A percentile compares a stretch with the other conserved stretches of the same genome.
These are phyloP conservation scores for human (Homo sapiens) DNA, from an alignment of 2,113 vertebrate genomes.

Conservation along the genomic window DNA sequence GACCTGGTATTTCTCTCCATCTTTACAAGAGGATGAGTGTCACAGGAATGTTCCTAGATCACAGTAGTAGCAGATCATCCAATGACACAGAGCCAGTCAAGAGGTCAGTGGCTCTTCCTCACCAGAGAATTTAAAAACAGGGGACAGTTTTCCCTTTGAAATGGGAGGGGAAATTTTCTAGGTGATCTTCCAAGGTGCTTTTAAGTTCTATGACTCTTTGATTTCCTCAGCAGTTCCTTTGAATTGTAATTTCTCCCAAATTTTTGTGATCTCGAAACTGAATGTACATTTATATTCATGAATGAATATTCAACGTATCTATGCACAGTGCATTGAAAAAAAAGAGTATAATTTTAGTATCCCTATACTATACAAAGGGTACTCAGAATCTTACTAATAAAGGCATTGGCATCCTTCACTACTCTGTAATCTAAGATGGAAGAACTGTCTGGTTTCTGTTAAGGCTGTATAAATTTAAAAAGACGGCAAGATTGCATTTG, in stretches of 20 bases:
- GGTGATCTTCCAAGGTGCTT: neutral
- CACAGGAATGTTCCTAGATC: neutral
- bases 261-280: slow-evolving; percentile 36
- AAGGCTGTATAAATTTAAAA: slow-evolving; percentile 42
- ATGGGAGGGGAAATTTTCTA: neutral
- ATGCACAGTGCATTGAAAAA: neutral
- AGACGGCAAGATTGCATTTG: slow-evolving; percentile 47
- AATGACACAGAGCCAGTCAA: neutral
- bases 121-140: neutral
- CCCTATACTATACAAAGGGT: neutral
- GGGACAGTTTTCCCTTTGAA: neutral
- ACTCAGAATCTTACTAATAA: slow-evolving; percentile 52
- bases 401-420: neutral
- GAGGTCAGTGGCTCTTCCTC: neutral
- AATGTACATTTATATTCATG: slow-evolving; percentile 38
- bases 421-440: slow-evolving; percentile 61
- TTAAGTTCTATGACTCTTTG: neutral
- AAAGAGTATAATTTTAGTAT: slow-evolving; percentile 48
- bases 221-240: slow-evolving; percentile 22
- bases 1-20: neutral
- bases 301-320: slow-evolving; percentile 33
- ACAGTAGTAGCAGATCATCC: neutral
- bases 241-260: slow-evolving; percentile 29
- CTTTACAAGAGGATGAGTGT: neutral
- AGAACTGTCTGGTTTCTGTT: slow-evolving; percentile 66